Evolutionary conservation across 2,797 vertebrate genomes (phyloP), one percentile per base, ranked within the genome.

Genomic region (Basileuterus tristriatus): DNA sequence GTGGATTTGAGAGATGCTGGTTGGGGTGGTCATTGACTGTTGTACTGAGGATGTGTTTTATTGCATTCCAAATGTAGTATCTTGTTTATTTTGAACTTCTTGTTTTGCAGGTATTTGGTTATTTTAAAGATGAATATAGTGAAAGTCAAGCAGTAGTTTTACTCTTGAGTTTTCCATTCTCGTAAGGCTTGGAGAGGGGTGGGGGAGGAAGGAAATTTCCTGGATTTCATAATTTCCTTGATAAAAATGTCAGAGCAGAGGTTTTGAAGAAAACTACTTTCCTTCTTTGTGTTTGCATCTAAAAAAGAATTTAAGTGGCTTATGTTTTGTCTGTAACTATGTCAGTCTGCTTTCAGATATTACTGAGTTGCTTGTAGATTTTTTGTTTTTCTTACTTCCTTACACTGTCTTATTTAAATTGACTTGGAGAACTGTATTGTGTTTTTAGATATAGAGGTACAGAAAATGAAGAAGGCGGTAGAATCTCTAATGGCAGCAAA

Each of bases 381-480:
- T 59, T 44, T 90, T 94, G 24, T 46, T 87, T 78, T 56, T 36
- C n/a, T 81, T 58, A 10, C 44, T 83, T 86, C 32, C 12, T 93
- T 79, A 15, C 39, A n/a, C 4, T 39, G 12, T 43, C 23, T 56
- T 46, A 34, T 36, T 56, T 77, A 44, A 94, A 52, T 56, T 96
- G 70, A 93, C 75, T 81, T 94, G 27, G 78, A 52, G 68, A 78
- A 58, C 56, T 94, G 77, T 96, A 8, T 96, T 96, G 43, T 96
- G 29, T 96, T 98, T 97, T 79, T 97, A 99, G 99, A 99, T 97
- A 98, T 99, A 95, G 99, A 99, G 97, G 99, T 99, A 63, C 99
- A 99, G 97, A 99, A 99, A 96, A 99, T 99, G 99, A 99, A 99
- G 97, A 99, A 98, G 95, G 99, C 99, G 2, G 98, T 99, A 72